These are phyloP conservation scores for Cydia pomonella DNA, from an alignment of 1,140 invertebrate species.

Conservation along the genomic window DNA sequence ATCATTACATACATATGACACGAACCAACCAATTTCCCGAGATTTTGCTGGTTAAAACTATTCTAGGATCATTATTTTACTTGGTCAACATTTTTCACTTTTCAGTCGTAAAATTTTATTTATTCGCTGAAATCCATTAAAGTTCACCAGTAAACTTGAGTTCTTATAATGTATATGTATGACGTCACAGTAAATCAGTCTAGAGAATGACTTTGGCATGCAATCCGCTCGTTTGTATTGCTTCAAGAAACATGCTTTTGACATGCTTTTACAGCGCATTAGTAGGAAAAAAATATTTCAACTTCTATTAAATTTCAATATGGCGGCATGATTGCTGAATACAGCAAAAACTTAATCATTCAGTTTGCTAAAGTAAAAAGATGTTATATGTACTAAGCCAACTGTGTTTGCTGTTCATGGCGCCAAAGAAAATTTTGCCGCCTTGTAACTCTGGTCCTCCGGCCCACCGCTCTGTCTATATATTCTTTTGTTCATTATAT, in stretches of 20 bases:
- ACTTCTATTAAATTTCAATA: not conserved
- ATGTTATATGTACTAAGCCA: too few species aligned
- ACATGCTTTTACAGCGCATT: not conserved
- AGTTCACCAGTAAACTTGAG: not conserved
- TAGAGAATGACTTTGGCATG: not conserved
- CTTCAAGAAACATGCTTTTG: conserved; percentile 7
- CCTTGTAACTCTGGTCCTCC: too few species aligned
- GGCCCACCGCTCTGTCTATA: too few species aligned
- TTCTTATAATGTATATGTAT: not conserved
- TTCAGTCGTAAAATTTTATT: not conserved
- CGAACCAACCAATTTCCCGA: too few species aligned
- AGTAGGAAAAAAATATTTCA: not conserved
- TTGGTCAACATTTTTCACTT: not conserved
- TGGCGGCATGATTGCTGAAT: not conserved
- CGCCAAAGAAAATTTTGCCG: too few species aligned
- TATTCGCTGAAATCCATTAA: not conserved
- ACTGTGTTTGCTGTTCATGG: too few species aligned
- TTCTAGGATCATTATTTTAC: not conserved
- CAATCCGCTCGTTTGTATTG: conserved; percentile 23
- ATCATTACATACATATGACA: too few species aligned
- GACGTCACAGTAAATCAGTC: conserved; percentile 12
- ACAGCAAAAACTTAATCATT: too few species aligned
- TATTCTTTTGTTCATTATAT: too few species aligned
- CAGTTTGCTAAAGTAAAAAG: too few species aligned
- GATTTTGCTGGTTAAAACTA: too few species aligned